Evolutionary conservation across 2,113 vertebrate genomes (phyloP).

Genomic region (Sitta europaea): DNA sequence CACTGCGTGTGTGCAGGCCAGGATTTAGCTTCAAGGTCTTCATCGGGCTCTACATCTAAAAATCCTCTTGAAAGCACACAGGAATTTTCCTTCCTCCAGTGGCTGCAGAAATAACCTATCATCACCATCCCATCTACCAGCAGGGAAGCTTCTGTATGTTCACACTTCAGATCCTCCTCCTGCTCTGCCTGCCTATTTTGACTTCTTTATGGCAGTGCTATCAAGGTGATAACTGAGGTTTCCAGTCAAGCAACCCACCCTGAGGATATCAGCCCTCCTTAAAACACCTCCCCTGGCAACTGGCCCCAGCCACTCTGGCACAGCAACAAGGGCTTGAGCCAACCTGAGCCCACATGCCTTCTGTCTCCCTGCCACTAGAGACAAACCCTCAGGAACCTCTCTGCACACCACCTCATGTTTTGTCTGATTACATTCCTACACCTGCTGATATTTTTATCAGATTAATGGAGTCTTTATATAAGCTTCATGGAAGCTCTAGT

Average conservation of each 20-base stretch:
- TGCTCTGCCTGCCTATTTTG: not conserved
- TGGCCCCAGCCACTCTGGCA: not conserved
- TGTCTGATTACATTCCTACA: not conserved
- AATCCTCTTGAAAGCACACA: not conserved
- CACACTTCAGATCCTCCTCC: not conserved
- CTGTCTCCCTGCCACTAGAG: not conserved
- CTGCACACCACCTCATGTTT: not conserved
- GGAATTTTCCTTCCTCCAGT: not conserved
- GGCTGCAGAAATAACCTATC: not conserved
- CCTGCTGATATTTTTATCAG: not conserved
- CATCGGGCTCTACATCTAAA: not conserved
- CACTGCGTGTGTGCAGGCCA: not conserved
- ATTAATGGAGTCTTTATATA: not conserved
- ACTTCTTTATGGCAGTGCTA: not conserved
- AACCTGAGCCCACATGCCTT: not conserved
- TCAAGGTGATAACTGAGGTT: not conserved
- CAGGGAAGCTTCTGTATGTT: not conserved
- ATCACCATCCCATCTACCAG: not conserved
- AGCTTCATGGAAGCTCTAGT: not conserved
- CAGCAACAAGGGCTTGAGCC: fast-evolving
- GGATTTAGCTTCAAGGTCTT: not conserved
- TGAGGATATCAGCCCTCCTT: not conserved
- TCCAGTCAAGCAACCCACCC: not conserved
- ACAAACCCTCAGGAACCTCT: not conserved
- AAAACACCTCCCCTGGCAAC: not conserved